Percentiles rank a stretch among this genome's conserved stretches.
These are phyloP conservation scores for Meteorus sp. DNA, from an alignment of 1,140 invertebrate species.

Conservation along the genomic window DNA sequence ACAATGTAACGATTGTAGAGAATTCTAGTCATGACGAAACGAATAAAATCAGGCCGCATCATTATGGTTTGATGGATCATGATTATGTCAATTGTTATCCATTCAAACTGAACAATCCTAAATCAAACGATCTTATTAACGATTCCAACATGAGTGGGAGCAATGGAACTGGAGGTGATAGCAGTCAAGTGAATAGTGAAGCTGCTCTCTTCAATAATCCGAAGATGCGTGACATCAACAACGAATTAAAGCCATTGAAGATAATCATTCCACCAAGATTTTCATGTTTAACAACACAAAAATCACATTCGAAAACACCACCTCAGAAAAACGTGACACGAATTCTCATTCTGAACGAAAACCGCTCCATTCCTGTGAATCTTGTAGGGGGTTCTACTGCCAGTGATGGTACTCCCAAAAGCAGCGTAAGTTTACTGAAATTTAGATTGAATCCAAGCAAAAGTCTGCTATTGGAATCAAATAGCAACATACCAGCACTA, in stretches of 20 bases:
- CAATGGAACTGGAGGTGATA: not conserved
- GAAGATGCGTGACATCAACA: constrained; percentile 1
- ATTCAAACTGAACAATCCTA: too few species aligned
- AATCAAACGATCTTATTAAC: not conserved
- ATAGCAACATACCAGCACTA: constrained; percentile 17
- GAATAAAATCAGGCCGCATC: not conserved
- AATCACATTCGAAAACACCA: too few species aligned
- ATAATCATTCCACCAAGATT: constrained; percentile 38
- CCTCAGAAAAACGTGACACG: too few species aligned
- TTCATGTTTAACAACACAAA: too few species aligned
- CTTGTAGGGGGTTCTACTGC: too few species aligned
- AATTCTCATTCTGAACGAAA: too few species aligned
- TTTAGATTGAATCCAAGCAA: too few species aligned
- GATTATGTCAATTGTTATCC: constrained; percentile 29
- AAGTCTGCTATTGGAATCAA: too few species aligned
- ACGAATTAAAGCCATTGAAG: constrained; percentile 32
- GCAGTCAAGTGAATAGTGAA: constrained; percentile 4
- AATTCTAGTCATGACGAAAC: constrained; percentile 31
- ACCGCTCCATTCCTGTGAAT: too few species aligned
- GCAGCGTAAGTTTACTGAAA: too few species aligned
- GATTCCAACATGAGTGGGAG: not conserved
- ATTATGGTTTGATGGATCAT: constrained; percentile 31
- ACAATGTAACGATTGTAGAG: too few species aligned
- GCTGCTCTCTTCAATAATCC: constrained; percentile 38
- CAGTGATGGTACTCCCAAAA: too few species aligned